A percentile compares a stretch with the other conserved stretches of the same genome.
Evolutionary conservation across 1,140 invertebrate genomes (phyloP).

Genomic region (Olivierus martensii): DNA sequence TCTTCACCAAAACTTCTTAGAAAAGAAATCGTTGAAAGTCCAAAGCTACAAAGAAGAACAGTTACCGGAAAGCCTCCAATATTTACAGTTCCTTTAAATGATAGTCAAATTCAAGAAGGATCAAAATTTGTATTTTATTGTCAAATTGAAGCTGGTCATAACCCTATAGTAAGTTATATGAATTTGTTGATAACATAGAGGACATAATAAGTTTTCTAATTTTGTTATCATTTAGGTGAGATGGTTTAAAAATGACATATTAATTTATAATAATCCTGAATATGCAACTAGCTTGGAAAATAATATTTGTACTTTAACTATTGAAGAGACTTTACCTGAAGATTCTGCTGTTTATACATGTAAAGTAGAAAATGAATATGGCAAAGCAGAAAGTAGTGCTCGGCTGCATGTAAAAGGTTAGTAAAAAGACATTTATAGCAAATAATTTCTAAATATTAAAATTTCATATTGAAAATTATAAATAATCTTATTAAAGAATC

Average conservation of each 20-base stretch:
- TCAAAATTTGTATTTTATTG: constrained; percentile 65
- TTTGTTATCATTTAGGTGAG: constrained; percentile 41
- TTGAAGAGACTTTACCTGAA: constrained; percentile 66
- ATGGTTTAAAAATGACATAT: constrained; percentile 83
- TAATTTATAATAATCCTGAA: constrained; percentile 78
- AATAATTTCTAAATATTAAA: no score
- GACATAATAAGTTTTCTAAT: constrained; percentile 28
- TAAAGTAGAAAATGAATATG: constrained; percentile 48
- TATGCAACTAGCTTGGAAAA: constrained; percentile 43
- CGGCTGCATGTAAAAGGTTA: constrained; percentile 56
- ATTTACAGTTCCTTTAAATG: constrained; percentile 47
- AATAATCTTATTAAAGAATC: constrained; percentile 36
- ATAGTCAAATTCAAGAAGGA: constrained; percentile 58
- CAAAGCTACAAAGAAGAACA: no score
- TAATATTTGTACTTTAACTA: constrained; percentile 45
- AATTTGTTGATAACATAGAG: no score
- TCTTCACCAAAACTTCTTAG: no score
- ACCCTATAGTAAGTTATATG: constrained; percentile 36
- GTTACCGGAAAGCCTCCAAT: constrained; percentile 28
- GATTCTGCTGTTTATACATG: constrained; percentile 66
- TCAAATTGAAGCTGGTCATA: constrained; percentile 72
- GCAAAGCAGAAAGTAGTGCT: constrained; percentile 52
- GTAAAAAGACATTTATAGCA: no score
- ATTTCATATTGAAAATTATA: no score
- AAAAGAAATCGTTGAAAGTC: no score